phyloP scores from a whole-genome alignment of 2,113 vertebrate species.

The Propithecus coquereli region DNA sequence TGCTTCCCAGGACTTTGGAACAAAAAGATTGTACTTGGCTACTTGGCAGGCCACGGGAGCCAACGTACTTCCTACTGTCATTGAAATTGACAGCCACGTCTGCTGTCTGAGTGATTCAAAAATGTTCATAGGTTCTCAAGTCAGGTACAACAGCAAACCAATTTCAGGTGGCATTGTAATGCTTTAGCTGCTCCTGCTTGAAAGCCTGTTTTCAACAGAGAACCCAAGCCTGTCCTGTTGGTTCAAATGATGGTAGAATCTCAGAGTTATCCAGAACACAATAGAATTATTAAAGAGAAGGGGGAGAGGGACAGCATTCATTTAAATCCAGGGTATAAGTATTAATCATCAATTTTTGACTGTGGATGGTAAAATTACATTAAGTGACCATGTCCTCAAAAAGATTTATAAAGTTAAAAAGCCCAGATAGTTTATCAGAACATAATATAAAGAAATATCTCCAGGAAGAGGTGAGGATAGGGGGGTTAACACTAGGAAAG shows the following conservation, averaged over 20 bases:
- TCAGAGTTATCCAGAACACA: neutral
- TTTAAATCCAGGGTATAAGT: neutral
- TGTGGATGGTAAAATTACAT: neutral
- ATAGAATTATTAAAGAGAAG: neutral
- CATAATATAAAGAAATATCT: neutral
- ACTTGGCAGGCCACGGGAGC: neutral
- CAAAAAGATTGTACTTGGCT: neutral
- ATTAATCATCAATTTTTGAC: neutral
- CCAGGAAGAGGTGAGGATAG: neutral
- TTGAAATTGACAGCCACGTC: constrained; percentile 5
- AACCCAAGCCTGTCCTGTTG: neutral
- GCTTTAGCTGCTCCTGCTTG: neutral
- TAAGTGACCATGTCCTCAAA: neutral
- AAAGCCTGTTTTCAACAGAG: neutral
- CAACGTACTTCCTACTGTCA: neutral
- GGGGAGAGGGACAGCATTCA: rapidly evolving
- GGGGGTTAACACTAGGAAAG: neutral
- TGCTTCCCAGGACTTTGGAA: neutral
- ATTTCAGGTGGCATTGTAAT: neutral
- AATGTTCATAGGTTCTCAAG: neutral
- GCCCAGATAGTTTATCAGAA: neutral
- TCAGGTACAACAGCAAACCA: neutral
- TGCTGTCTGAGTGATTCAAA: neutral
- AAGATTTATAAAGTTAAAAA: neutral
- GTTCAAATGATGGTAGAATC: neutral